phyloP scores from a whole-genome alignment of 2,113 vertebrate species.

The Eptatretus burgeri region DNA sequence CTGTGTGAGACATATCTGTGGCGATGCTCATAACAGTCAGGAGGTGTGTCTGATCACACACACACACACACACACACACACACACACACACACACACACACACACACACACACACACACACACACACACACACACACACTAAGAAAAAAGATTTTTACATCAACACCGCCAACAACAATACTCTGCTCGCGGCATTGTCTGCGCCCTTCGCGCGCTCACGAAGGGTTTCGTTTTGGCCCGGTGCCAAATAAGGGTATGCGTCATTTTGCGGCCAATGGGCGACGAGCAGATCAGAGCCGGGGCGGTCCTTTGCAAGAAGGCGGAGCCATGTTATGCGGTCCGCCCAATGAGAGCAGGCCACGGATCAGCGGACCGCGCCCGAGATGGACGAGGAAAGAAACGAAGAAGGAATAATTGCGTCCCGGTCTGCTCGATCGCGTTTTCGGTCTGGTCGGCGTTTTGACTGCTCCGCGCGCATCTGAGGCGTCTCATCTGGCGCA shows the following conservation, averaged over 20 bases:
- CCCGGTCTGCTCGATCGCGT: too few species aligned
- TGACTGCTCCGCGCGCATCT: too few species aligned
- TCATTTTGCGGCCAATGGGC: too few species aligned
- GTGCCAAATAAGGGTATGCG: too few species aligned
- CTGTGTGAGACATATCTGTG: background rate
- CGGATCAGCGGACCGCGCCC: background rate
- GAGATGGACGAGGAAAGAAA: too few species aligned
- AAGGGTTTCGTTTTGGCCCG: too few species aligned
- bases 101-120: background rate
- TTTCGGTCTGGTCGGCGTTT: too few species aligned
- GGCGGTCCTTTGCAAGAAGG: background rate
- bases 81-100: background rate
- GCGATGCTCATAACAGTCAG: background rate
- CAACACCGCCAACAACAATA: background rate
- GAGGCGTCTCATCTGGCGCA: too few species aligned
- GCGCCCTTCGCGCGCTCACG: too few species aligned
- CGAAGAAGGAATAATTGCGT: too few species aligned
- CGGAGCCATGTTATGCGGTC: background rate
- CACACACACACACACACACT: background rate
- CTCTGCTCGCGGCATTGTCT: background rate
- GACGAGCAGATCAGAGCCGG: too few species aligned
- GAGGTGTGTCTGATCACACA: background rate
- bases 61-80: background rate
- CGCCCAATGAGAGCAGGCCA: too few species aligned
- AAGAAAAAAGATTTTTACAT: background rate